A percentile compares a stretch with the other conserved stretches of the same genome.
Evolutionary conservation across 2,888 invertebrate species (phyloP).

Genomic region (Athalia rosae): DNA sequence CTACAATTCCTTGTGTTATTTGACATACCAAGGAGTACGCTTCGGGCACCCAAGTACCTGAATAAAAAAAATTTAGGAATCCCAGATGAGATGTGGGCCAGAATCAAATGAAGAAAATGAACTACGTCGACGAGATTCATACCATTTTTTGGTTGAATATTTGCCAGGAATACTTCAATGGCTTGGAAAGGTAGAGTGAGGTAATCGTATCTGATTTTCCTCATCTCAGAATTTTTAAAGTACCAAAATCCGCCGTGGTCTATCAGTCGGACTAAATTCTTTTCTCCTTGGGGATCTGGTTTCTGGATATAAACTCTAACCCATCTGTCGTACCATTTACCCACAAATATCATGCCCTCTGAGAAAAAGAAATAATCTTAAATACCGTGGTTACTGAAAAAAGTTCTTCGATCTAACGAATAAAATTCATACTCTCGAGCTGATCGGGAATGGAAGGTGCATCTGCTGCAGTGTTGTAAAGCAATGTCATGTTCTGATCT

Average conservation of each 20-base stretch:
- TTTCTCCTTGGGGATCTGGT: constrained; percentile 81
- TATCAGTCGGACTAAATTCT: constrained; percentile 89
- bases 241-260: constrained; percentile 96
- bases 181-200: constrained; percentile 98
- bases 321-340: constrained; percentile 90
- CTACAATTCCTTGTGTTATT: constrained; percentile 86
- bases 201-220: constrained; percentile 96
- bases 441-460: constrained; percentile 89
- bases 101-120: not conserved
- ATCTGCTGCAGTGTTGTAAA: constrained; percentile 83
- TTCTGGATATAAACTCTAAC: constrained; percentile 64
- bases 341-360: constrained; percentile 93
- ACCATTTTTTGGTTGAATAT: constrained; percentile 88
- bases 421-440: constrained; percentile 79
- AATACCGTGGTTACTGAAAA: not conserved
- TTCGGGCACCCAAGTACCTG: constrained; percentile 83
- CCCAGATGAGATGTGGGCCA: not conserved
- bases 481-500: constrained; percentile 87
- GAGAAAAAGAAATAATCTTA: constrained; percentile 63
- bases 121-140: constrained; percentile 58
- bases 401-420: not conserved
- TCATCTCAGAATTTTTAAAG: constrained; percentile 84
- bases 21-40: constrained; percentile 86
- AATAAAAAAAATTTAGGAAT: constrained; percentile 68
- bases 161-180: constrained; percentile 94